These are phyloP conservation scores for Anisognathus igniventris DNA, from an alignment of 2,797 vertebrate genomes.

Conservation along the genomic window DNA sequence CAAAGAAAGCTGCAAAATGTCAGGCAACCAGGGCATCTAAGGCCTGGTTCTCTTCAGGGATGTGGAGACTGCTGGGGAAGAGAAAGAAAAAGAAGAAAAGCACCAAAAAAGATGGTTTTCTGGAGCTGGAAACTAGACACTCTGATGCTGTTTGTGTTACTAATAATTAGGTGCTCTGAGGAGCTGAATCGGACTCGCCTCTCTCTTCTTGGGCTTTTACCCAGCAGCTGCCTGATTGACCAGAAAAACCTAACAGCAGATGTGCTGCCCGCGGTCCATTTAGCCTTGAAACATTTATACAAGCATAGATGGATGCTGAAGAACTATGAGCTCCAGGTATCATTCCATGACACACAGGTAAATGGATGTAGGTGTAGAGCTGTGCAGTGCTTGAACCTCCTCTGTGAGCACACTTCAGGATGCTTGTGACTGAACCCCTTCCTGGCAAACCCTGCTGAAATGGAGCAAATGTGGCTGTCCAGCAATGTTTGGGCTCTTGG, in stretches of 20 bases:
- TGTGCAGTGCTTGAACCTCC: background rate
- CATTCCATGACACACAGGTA: constrained; percentile 71
- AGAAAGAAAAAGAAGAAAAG: constrained; percentile 31
- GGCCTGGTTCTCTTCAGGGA: constrained; percentile 38
- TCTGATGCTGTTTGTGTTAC: constrained; percentile 34
- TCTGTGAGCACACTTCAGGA: background rate
- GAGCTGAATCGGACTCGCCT: constrained; percentile 36
- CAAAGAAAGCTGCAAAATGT: constrained; percentile 46
- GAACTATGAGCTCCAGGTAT: constrained; percentile 65
- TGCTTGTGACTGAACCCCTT: background rate
- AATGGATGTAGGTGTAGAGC: background rate
- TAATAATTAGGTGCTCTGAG: constrained; percentile 50
- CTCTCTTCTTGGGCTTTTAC: constrained; percentile 63
- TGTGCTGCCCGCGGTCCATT: constrained; percentile 55
- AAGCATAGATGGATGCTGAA: constrained; percentile 59
- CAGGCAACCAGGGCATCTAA: constrained; percentile 10
- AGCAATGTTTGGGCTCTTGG: background rate
- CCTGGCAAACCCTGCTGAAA: background rate
- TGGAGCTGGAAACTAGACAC: constrained; percentile 48
- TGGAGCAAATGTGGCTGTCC: background rate
- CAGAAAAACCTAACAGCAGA: constrained; percentile 53
- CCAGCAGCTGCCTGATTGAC: constrained; percentile 47
- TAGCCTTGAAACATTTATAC: constrained; percentile 66
- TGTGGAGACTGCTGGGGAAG: background rate
- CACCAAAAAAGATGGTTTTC: constrained; percentile 57